A percentile compares a stretch with the other conserved stretches of the same genome.
Conservation (phyloP, 2,888 invertebrate species). For the Fabriciana adippe region DNA sequence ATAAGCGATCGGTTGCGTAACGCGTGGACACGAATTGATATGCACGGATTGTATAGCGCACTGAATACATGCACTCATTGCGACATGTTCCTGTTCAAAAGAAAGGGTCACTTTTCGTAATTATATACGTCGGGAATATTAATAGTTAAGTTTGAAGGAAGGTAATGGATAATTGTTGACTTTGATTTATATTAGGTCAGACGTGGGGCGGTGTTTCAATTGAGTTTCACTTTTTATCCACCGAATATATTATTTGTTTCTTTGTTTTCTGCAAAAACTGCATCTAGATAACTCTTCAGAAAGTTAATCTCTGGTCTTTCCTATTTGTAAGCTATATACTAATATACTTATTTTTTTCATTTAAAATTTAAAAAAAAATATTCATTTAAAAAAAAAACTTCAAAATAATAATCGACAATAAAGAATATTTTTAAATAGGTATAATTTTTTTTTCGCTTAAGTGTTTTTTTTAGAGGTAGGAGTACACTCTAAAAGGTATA, state of each 20-base stretch:
- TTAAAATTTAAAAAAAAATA: too few relatives aligned
- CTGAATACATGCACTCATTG: slow-evolving; percentile 48
- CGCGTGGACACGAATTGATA: slow-evolving; percentile 46
- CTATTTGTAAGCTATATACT: too few relatives aligned
- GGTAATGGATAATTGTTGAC: slow-evolving; percentile 12
- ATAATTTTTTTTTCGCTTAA: too few relatives aligned
- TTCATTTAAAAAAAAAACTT: too few relatives aligned
- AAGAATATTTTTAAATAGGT: too few relatives aligned
- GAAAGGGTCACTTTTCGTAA: slow-evolving; percentile 48
- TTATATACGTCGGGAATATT: slow-evolving; percentile 46
- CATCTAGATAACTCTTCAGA: neutral
- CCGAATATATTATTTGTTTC: neutral
- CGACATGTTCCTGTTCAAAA: slow-evolving; percentile 49
- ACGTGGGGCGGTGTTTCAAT: neutral
- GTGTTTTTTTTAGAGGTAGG: too few relatives aligned
- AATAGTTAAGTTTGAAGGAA: slow-evolving; percentile 39
- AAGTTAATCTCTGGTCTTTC: neutral
- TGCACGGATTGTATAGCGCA: slow-evolving; percentile 45
- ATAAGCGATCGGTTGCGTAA: slow-evolving; percentile 40
- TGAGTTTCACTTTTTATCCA: neutral
- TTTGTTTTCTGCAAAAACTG: neutral
- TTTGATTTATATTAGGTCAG: slow-evolving; percentile 8
- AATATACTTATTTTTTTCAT: too few relatives aligned
- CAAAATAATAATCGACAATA: too few relatives aligned
- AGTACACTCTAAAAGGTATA: neutral